A percentile compares a stretch with the other conserved stretches of the same genome.
phyloP scores from a whole-genome alignment of 2,888 invertebrate genomes.

The Argyra leucocephala region DNA sequence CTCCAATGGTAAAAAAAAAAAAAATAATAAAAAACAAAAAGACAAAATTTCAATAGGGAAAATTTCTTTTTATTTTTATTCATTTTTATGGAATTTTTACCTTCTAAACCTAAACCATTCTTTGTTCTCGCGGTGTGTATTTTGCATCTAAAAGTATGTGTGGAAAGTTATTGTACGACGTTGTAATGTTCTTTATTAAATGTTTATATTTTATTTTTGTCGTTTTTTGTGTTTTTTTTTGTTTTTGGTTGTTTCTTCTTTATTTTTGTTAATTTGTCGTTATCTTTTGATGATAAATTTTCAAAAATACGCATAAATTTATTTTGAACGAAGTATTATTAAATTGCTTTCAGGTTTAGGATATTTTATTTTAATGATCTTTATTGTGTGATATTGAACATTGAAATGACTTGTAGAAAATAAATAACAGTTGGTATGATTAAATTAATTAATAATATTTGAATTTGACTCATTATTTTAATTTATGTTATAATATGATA shows the following conservation, averaged over 20 bases:
- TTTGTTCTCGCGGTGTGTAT: background rate
- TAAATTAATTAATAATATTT: no score
- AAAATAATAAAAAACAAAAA: background rate
- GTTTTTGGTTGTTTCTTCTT: background rate
- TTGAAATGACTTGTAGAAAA: no score
- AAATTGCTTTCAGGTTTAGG: no score
- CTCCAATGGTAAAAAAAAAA: background rate
- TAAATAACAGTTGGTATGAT: no score
- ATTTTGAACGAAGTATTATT: no score
- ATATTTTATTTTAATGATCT: no score
- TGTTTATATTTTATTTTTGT: background rate
- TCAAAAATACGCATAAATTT: background rate
- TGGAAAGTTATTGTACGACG: background rate
- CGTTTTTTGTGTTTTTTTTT: background rate
- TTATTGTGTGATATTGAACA: no score
- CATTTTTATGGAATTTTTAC: background rate
- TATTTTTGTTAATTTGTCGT: background rate
- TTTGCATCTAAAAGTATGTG: background rate
- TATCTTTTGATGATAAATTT: background rate
- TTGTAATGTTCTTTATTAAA: background rate
- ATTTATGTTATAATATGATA: no score
- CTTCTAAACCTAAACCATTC: background rate
- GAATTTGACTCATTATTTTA: no score
- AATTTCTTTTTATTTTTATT: background rate
- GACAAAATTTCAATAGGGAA: background rate